Evolutionary conservation across 2,888 invertebrate genomes (phyloP), one percentile per base, ranked within the genome.

Genomic region (Pasiphila rectangulata): DNA sequence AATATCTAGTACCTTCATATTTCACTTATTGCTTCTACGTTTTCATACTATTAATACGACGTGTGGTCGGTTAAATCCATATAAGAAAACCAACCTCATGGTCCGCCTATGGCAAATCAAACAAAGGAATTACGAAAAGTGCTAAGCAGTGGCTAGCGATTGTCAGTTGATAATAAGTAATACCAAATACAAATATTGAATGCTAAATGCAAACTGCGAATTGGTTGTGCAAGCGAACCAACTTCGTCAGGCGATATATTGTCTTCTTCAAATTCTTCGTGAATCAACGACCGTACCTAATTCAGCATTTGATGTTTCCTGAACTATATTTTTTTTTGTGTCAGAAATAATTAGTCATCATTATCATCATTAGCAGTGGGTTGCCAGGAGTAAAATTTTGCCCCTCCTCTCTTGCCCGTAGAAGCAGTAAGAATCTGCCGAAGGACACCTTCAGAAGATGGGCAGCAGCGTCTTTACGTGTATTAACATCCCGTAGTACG

Each of bases 151-250:
- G 44, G 36, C 49, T 50, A 40, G 61, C 63, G 63, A 65, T 57
- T 63, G 58, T 61, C 59, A 57, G 54, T 67, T 64, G 17, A 39
- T 29, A n/a, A n/a, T n/a, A n/a, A n/a, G n/a, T 36, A 63, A 68
- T 71, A 70, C 70, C 65, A 59, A 70, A 68, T 64, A 64, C 57
- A 68, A 74, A 75, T 69, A 75, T 78, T 74, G 63, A 64, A 58
- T 68, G 64, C 61, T 57, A 61, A 58, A 60, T 57, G 59, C 51
- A 63, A 66, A 64, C 65, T 56, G 59, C 57, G 60, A 30, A 30
- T n/a, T 13, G 25, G 5, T 29, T 21, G 32, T 32, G 37, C 23
- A 41, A 49, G 42, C 44, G 38, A 43, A 30, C 9, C 29, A 16
- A 45, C 13, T 44, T 44, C 5, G 37, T 29, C 10, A 3, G 32